phyloP scores from a whole-genome alignment of 2,797 vertebrate genomes.

The Falco naumanni region DNA sequence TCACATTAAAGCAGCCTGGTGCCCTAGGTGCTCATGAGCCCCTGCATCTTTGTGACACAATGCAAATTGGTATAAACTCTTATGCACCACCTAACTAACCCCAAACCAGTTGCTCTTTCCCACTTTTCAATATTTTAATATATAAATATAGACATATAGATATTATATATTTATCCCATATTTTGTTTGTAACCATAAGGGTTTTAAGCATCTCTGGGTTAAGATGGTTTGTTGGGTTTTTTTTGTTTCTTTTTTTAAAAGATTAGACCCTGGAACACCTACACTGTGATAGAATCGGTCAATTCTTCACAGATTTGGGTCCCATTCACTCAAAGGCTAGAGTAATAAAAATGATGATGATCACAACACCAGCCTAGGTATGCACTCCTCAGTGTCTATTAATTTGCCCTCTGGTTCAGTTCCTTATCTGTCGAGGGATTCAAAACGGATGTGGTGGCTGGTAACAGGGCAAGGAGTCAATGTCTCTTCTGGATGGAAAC shows the following conservation, averaged over 20 bases:
- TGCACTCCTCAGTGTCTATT: neutral
- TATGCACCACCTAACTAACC: neutral
- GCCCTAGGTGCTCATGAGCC: too few relatives aligned
- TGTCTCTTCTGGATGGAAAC: neutral
- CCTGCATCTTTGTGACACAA: accelerated
- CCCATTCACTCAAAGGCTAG: neutral
- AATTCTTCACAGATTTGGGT: neutral
- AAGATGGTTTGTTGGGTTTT: neutral
- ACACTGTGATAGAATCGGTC: neutral
- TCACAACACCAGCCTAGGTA: neutral
- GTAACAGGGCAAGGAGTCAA: neutral
- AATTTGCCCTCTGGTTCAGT: neutral
- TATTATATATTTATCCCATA: neutral
- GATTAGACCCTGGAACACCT: neutral
- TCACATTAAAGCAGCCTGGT: neutral
- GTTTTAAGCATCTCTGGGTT: neutral
- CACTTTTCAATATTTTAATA: neutral
- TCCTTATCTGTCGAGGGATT: neutral
- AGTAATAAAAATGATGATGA: neutral
- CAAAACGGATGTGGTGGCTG: neutral
- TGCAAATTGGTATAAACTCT: neutral
- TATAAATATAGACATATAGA: too few relatives aligned
- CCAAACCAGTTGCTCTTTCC: neutral
- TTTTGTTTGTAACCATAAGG: neutral
- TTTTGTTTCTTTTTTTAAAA: neutral